These are phyloP conservation scores for Parnassius apollo DNA, from an alignment of 2,888 invertebrate species.

Conservation along the genomic window DNA sequence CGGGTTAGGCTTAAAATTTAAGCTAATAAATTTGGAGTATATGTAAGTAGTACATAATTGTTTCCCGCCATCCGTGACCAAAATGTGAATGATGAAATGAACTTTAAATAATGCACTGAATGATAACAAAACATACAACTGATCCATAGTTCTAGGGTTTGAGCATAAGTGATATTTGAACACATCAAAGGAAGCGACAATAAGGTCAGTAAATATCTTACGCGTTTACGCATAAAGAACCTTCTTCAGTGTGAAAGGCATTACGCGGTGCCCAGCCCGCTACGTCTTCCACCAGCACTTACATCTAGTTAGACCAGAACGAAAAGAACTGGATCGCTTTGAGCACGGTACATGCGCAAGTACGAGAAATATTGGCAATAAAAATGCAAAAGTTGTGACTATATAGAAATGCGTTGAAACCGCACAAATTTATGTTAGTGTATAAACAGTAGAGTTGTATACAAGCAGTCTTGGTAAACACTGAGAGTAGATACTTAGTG, in stretches of 20 bases:
- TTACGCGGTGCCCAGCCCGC: constrained; percentile 21
- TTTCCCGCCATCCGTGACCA: no score
- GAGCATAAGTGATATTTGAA: constrained; percentile 73
- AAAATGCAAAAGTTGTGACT: constrained; percentile 80
- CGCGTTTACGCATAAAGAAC: constrained; percentile 40
- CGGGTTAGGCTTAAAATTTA: no score
- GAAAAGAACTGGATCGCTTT: constrained; percentile 51
- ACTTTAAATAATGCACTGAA: not conserved
- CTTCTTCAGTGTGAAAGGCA: constrained; percentile 15
- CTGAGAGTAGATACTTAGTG: constrained; percentile 78
- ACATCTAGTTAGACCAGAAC: constrained; percentile 63
- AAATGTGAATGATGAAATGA: no score
- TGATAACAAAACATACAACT: constrained; percentile 30
- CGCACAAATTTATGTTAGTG: constrained; percentile 60
- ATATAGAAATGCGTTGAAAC: constrained; percentile 55
- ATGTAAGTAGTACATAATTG: no score
- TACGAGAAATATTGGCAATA: constrained; percentile 72
- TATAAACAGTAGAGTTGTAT: constrained; percentile 76
- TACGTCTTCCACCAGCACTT: constrained; percentile 40
- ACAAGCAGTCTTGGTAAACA: constrained; percentile 81
- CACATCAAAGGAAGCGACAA: constrained; percentile 70
- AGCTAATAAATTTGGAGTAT: no score
- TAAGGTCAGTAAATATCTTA: constrained; percentile 42
- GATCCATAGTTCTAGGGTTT: constrained; percentile 46
- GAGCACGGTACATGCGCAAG: constrained; percentile 59